Base-by-base conservation (phyloP, 2,888 invertebrate species). In the Eupithecia dodoneata region DNA sequence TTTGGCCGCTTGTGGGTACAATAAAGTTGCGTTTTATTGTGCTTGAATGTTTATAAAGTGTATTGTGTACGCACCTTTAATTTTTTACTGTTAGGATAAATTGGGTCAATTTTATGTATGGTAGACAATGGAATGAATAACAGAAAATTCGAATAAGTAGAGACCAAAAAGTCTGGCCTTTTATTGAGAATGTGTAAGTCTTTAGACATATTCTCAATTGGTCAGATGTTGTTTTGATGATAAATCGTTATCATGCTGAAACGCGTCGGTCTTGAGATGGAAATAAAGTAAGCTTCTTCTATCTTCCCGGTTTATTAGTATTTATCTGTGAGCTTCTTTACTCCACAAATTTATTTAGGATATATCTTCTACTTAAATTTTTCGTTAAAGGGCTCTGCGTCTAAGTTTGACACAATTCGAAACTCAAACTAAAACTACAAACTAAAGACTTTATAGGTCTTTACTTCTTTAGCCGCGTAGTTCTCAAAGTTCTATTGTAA, bases 21-120 rank as follows among this genome's bases (percentile, higher is more conserved):
- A 88, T 88, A 85, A 86, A 84, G 83, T 86, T 83, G 83, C 84
- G 79, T 86, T 83, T 82, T 86, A 87, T 89, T 87, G 87, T 86
- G 82, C 83, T 81, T 63, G 85, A 83, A 85, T 84, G 83, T 84
- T 81, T 83, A 82, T 82, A 81, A 76, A 76, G 75, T 79, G 77
- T 77, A 83, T 86, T 87, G 84, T 87, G 78, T 72, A 72, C 59
- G 76, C 76, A 81, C 80, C 79, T 83, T 81, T 81, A 79, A 79
- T 76, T 79, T 78, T 78, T 79, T 81, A 73, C 74, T 71, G 71
- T 72, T 69, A 71, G 77, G 71, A 47, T 47, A 47, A 81, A 82
- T 79, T 81, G 77, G 82, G 83, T 83, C 82, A 83, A 75, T 72
- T 71, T 71, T 66, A 30, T 69, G 55, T 72, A 52, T 30, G 52